A percentile compares a stretch with the other conserved stretches of the same genome.
Conservation (phyloP, 2,888 invertebrate species). For the Protophormia terraenovae region DNA sequence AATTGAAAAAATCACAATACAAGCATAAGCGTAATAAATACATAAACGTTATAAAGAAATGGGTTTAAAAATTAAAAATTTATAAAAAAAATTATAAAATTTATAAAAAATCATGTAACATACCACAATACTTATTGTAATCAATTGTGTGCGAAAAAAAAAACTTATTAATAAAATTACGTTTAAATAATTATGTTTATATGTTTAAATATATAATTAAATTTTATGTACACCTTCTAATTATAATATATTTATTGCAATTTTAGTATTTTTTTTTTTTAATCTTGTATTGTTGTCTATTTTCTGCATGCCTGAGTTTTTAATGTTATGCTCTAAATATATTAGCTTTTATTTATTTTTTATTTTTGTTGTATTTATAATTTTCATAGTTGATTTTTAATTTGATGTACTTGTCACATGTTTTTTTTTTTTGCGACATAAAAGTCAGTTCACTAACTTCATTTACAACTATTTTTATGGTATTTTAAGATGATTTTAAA, state of each 20-base stretch:
- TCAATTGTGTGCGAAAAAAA: neutral
- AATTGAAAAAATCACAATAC: no score
- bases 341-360: neutral
- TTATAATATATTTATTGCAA: conserved; percentile 16
- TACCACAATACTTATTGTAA: neutral
- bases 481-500: neutral
- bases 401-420: neutral
- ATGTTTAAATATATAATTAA: neutral
- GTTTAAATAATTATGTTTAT: neutral
- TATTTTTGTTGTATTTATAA: neutral
- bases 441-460: neutral
- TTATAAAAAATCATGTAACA: neutral
- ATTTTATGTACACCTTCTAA: conserved; percentile 2
- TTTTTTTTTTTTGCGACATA: neutral
- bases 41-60: no score
- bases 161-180: neutral
- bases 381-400: neutral
- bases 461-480: neutral
- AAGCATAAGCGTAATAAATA: no score
- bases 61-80: no score
- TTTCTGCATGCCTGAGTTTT: conserved; percentile 55
- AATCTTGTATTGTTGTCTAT: neutral
- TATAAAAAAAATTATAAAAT: neutral
- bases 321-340: conserved; percentile 62
- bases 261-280: neutral